Conservation (phyloP, 2,113 vertebrate genomes). For the Zeus faber region DNA sequence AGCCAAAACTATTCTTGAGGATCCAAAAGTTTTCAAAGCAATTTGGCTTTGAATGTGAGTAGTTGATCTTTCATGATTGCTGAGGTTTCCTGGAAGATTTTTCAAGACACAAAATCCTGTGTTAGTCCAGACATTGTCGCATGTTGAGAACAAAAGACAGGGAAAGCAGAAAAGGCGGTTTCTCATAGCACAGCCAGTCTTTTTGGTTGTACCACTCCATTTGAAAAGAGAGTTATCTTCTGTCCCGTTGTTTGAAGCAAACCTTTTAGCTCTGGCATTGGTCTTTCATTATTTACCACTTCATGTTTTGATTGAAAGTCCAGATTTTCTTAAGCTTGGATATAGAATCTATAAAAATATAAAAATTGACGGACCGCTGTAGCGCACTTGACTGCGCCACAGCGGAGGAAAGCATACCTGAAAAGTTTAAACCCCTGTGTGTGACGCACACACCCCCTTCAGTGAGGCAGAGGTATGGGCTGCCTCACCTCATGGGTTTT, state of each 20-base stretch:
- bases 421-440: no score
- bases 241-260: slow-evolving; percentile 4
- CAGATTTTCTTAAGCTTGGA: no score
- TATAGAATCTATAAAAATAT: no score
- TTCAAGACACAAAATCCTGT: slow-evolving; percentile 14
- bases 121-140: slow-evolving; percentile 13
- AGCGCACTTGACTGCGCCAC: no score
- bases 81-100: slow-evolving; percentile 4
- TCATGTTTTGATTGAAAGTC: no score
- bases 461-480: not conserved
- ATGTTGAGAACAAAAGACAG: slow-evolving; percentile 11
- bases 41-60: slow-evolving; percentile 1
- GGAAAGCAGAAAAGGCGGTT: no score
- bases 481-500: no score
- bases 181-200: slow-evolving; percentile 13
- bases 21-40: slow-evolving; percentile 1
- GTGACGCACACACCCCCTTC: no score
- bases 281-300: no score
- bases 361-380: no score
- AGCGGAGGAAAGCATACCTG: no score
- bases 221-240: slow-evolving; percentile 16
- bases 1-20: not conserved
- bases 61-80: slow-evolving; percentile 9
- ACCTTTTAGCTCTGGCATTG: no score
- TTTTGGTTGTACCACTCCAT: slow-evolving; percentile 15